Evolutionary conservation across 2,797 vertebrate species (phyloP), one percentile per base, ranked within the genome.

Genomic region (Macrochelys suwanniensis): DNA sequence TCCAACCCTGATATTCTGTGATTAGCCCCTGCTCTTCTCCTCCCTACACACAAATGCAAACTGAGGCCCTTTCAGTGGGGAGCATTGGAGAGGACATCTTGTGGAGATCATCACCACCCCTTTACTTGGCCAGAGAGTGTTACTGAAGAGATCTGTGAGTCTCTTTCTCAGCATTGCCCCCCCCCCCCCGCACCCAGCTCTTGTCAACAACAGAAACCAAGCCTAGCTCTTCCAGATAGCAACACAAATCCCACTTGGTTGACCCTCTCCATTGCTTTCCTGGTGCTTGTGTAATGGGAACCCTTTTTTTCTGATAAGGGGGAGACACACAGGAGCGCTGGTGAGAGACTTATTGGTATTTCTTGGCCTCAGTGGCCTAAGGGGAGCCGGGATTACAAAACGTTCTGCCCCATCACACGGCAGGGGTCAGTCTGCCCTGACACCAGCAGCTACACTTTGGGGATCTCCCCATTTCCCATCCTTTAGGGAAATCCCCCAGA

Each of bases 401-500:
- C 5, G 80, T 0, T 0, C 4, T 92, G 88, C 82, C 80, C 37
- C 78, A 3, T 68, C 61, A 68, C 33, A 65, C 19, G 61, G 23
- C 71, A 45, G 71, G 23, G 23, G 12, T 45, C 71, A 13, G 71
- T 45, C 33, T 68, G 33, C 33, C 33, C 33, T 2, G 33, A 76
- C 37, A 42, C 6, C 42, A 76, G 8, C 54, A 85, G 91, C 74
- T 82, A 85, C 54, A 21, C 61, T 90, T 88, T 81, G 59, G 59
- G 84, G 53, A 4, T 84, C 90, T 88, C 87, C 31, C 47, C 28
- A 49, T 89, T 90, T 96, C 93, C 80, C 15, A 82, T 47, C 19
- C 80, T 90, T 6, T 12, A 85, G 80, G 89, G 91, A 94, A 93
- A 83, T 3, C 7, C 6, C 49, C 93, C 88, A 84, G 42, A 45